Base-by-base conservation (phyloP, 2,888 invertebrate genomes). In the Calameuta filiformis region DNA sequence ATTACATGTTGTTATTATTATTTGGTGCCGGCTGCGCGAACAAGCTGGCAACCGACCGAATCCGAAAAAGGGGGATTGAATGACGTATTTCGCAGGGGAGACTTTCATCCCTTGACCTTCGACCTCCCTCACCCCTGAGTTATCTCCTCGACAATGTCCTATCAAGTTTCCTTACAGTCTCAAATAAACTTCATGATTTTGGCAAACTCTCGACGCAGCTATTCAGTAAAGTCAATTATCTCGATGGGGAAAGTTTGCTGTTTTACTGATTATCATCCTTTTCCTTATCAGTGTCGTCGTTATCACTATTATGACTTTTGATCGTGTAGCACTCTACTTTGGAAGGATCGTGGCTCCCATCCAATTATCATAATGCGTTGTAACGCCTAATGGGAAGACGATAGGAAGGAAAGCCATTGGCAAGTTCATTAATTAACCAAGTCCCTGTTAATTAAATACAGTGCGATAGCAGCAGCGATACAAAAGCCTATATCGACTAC, bases 381-480 rank as follows among this genome's bases (percentile, higher is more conserved):
- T 69, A 73, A 75, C 73, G 76, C 56, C 79, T 69, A 75, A 73
- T 73, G 68, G 75, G 40, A 71, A 56, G 68, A 9, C 56, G 56
- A 56, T 56, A 68, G 68, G 37, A 68, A 73, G 12, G 34, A 69
- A 37, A 35, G 34, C 71, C 68, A 73, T 69, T 77, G 35, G 74
- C 40, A 77, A 69, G 31, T 73, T 73, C 76, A 79, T 81, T 79
- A 79, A 77, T 78, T 77, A 80, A 80, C 73, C 69, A 76, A 76
- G 34, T 68, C 73, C 34, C 76, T 76, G 73, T 69, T 75, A 76
- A 76, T 80, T 71, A 76, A 68, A 77, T 73, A 35, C n/a, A 76
- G 69, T 56, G 30, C 30, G 23, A 69, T n/a, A 74, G 73, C 23
- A 56, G 56, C 23, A 23, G 56, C 23, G 23, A 56, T 56, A 56